A percentile compares a stretch with the other conserved stretches of the same genome.
phyloP scores from a whole-genome alignment of 2,797 vertebrate species.

The Huso huso region DNA sequence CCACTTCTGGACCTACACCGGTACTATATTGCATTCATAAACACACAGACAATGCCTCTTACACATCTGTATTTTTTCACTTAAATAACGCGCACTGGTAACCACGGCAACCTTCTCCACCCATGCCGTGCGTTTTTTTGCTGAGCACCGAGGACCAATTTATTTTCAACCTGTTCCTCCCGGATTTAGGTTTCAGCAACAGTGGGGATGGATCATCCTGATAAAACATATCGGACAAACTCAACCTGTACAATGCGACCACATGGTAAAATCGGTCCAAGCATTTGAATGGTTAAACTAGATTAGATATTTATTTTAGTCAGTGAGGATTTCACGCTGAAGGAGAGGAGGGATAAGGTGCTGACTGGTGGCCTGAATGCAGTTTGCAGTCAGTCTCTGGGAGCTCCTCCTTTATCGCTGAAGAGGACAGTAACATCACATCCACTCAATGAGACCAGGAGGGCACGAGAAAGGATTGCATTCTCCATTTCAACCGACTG shows the following conservation, averaged over 20 bases:
- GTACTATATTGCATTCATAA: no score
- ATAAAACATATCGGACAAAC: constrained; percentile 21
- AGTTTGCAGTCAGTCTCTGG: constrained; percentile 33
- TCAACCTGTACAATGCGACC: constrained; percentile 9
- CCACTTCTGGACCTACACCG: no score
- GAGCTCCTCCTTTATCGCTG: constrained; percentile 58
- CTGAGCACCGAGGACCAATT: background rate
- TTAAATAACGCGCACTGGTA: constrained; percentile 34
- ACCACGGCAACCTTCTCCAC: constrained; percentile 57
- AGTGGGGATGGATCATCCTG: background rate
- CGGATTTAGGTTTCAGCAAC: background rate
- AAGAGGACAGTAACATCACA: constrained; percentile 41
- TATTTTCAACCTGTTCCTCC: constrained; percentile 2
- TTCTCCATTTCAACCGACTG: constrained; percentile 41
- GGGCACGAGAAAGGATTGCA: constrained; percentile 47
- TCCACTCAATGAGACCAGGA: constrained; percentile 50
- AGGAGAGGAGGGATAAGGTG: constrained; percentile 33
- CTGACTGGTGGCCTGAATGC: constrained; percentile 40
- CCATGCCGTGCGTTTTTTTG: constrained; percentile 9
- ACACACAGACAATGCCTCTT: background rate
- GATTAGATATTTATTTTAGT: constrained; percentile 32
- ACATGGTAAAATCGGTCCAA: constrained; percentile 39
- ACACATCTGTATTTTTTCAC: constrained; percentile 7
- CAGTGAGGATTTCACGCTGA: constrained; percentile 17
- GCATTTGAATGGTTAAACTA: constrained; percentile 23